Percentiles rank a stretch among this genome's conserved stretches.
Conservation (phyloP, 2,113 vertebrate species). For the Myiopsitta monachus region DNA sequence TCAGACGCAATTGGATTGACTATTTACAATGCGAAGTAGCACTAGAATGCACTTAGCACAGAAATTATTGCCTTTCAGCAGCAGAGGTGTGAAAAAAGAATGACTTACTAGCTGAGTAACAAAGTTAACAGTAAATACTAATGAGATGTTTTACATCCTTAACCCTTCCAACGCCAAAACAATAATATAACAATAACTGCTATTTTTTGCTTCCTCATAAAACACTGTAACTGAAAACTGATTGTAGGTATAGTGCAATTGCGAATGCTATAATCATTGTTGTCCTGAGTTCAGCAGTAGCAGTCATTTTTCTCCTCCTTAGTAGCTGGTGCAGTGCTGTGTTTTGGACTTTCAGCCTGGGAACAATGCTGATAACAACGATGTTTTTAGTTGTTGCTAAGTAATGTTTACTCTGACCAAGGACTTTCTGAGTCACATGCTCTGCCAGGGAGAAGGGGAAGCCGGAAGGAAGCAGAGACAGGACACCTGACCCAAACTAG, state of each 20-base stretch:
- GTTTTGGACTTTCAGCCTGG: too few relatives aligned
- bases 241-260: conserved; percentile 87
- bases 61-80: conserved; percentile 43
- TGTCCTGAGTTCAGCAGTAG: too few relatives aligned
- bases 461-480: too few relatives aligned
- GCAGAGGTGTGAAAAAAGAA: conserved; percentile 19
- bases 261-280: conserved; percentile 87
- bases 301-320: too few relatives aligned
- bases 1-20: conserved; percentile 26
- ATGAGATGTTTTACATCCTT: conserved; percentile 58
- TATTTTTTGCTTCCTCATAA: conserved; percentile 70
- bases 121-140: conserved; percentile 70
- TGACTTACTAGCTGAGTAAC: conserved; percentile 60
- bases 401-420: too few relatives aligned
- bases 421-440: too few relatives aligned
- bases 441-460: too few relatives aligned
- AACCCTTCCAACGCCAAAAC: conserved; percentile 34
- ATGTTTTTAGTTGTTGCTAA: too few relatives aligned
- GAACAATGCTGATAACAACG: too few relatives aligned
- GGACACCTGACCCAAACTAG: too few relatives aligned
- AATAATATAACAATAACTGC: conserved; percentile 19
- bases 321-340: too few relatives aligned
- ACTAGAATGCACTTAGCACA: conserved; percentile 16
- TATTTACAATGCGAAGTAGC: conserved; percentile 18
- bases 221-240: conserved; percentile 81